A percentile compares a stretch with the other conserved stretches of the same genome.
phyloP scores from a whole-genome alignment of 2,113 vertebrate species.

The Blennius ocellaris region DNA sequence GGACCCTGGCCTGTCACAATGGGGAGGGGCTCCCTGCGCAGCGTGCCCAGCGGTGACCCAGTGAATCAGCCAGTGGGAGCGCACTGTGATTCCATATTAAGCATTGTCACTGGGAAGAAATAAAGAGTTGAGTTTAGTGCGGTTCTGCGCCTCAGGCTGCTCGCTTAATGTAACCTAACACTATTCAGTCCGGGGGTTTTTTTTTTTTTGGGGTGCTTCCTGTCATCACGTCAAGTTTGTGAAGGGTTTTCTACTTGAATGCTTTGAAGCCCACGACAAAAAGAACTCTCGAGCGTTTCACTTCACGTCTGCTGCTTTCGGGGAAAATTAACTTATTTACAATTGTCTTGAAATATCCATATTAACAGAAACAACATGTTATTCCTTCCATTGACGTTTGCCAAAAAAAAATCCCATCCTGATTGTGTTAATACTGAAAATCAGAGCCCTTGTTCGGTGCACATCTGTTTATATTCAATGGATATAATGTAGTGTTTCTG shows the following conservation, averaged over 20 bases:
- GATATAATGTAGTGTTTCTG: no score
- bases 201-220: neutral
- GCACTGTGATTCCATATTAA: constrained; percentile 37
- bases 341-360: no score
- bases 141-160: constrained; percentile 20
- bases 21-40: constrained; percentile 43
- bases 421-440: no score
- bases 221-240: neutral
- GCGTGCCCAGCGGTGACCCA: constrained; percentile 64
- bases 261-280: no score
- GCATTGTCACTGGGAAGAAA: constrained; percentile 53
- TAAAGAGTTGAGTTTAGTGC: constrained; percentile 20
- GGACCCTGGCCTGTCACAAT: constrained; percentile 31
- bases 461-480: no score
- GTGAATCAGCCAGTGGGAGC: constrained; percentile 54
- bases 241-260: no score
- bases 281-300: neutral
- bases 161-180: neutral
- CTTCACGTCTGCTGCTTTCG: neutral
- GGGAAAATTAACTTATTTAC: neutral
- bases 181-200: no score
- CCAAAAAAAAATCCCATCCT: no score
- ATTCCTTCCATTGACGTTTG: no score
- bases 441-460: no score
- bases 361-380: no score